These are phyloP conservation scores for Artemia sp. DNA, from an alignment of 2,888 invertebrate genomes.

Conservation along the genomic window DNA sequence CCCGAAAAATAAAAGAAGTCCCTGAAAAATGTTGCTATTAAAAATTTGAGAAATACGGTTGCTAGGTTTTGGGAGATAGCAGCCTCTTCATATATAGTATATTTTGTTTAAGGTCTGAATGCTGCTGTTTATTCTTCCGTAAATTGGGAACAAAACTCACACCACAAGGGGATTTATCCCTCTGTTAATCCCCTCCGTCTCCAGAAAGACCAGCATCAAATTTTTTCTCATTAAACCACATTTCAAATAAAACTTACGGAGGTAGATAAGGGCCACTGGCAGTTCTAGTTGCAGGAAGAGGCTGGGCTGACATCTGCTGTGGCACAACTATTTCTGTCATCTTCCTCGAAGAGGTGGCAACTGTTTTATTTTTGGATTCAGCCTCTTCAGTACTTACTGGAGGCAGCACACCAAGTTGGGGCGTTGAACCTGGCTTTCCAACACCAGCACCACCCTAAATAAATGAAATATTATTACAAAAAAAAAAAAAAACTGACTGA, in stretches of 20 bases:
- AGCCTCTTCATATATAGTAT: too few relatives aligned
- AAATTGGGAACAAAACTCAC: too few relatives aligned
- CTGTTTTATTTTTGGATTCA: not conserved
- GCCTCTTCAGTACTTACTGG: not conserved
- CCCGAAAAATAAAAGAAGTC: too few relatives aligned
- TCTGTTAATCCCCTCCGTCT: too few relatives aligned
- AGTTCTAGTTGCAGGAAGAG: not conserved
- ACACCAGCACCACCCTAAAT: conserved; percentile 11
- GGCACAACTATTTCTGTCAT: conserved; percentile 8
- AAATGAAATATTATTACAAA: not conserved
- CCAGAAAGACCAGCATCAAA: too few relatives aligned
- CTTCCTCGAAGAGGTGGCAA: not conserved
- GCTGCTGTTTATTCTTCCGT: too few relatives aligned
- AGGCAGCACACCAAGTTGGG: not conserved
- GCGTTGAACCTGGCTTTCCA: not conserved
- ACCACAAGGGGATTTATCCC: too few relatives aligned
- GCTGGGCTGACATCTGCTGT: not conserved
- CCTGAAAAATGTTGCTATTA: too few relatives aligned
- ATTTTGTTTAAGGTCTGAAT: too few relatives aligned
- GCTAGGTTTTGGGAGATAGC: too few relatives aligned
- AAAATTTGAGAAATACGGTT: too few relatives aligned
- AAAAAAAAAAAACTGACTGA: not conserved
- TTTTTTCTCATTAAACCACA: too few relatives aligned
- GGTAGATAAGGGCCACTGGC: conserved; percentile 4
- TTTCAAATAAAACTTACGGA: not conserved